phyloP scores from a whole-genome alignment of 2,113 vertebrate genomes.

The Lycaon pictus region DNA sequence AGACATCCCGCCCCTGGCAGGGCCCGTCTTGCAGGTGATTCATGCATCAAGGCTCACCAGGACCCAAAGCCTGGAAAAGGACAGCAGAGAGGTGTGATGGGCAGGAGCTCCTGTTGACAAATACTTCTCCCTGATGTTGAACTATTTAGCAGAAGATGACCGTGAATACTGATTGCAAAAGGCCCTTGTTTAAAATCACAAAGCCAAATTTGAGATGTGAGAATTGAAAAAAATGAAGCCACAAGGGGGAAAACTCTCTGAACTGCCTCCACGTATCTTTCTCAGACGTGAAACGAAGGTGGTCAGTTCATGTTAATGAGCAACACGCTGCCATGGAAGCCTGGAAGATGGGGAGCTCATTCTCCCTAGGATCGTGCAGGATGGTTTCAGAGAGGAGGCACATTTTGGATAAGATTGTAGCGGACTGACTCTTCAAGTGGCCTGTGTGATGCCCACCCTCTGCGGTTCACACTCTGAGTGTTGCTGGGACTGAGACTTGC shows the following conservation, averaged over 20 bases:
- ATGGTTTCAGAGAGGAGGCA: not conserved
- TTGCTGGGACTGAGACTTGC: accelerated
- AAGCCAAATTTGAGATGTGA: conserved; percentile 72
- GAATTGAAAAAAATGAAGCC: not conserved
- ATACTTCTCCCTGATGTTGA: conserved; percentile 77
- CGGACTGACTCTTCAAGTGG: not conserved
- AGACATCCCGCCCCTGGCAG: not conserved
- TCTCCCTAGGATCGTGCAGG: not conserved
- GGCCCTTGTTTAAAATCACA: conserved; percentile 79
- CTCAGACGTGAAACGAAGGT: not conserved
- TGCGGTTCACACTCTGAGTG: not conserved
- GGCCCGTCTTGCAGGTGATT: not conserved
- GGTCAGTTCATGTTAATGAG: not conserved
- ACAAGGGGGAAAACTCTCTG: not conserved
- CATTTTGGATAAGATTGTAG: not conserved
- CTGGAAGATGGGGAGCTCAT: accelerated
- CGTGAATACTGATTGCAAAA: conserved; percentile 54
- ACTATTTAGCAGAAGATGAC: conserved; percentile 72
- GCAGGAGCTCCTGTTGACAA: conserved; percentile 63
- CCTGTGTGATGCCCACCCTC: accelerated
- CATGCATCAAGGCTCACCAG: accelerated
- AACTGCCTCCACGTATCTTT: not conserved
- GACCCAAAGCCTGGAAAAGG: not conserved
- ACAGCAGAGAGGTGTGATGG: accelerated
- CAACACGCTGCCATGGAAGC: accelerated